Evolutionary conservation across 2,888 invertebrate species (phyloP), one percentile per base, ranked within the genome.

Genomic region (Lycaena phlaeas): DNA sequence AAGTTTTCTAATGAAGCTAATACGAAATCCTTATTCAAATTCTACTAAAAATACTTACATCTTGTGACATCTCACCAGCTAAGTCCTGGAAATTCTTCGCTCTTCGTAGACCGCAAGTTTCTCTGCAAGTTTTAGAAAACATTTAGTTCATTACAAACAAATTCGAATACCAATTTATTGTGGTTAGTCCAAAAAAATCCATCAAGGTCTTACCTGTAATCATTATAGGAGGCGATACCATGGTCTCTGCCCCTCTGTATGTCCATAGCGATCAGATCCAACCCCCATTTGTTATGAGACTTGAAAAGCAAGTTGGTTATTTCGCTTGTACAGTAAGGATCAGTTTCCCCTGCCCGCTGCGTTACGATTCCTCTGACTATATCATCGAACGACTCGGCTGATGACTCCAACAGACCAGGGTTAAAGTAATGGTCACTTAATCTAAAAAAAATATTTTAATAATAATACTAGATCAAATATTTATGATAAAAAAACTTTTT

Each of bases 81-180:
- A 92, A 89, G 51, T 92, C 94, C 53, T 89, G 85, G 77, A 94
- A 95, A 1, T 68, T 72, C 14, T 69, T 71, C 0, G 93, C 95
- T 55, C 87, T 88, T 3, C 78, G 81, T 11, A 94, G 64, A 3
- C 93, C 93, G 59, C 94, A 94, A 54, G 90, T 88, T 52, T 91
- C 89, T 53, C 97, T 88, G 74, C 87, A 91, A 44, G 17, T 2
- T 14, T 22, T 27, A 14, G 18, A 36, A 2, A 10, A 39, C 14
- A 25, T 10, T 10, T 17, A n/a, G n/a, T n/a, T n/a, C n/a, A n/a
- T n/a, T n/a, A n/a, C n/a, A n/a, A n/a, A n/a, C n/a, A n/a, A n/a
- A n/a, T n/a, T n/a, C n/a, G n/a, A n/a, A n/a, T n/a, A n/a, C n/a
- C n/a, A n/a, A n/a, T n/a, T n/a, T n/a, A n/a, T n/a, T n/a, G n/a